These are phyloP conservation scores for Holacanthus passer DNA, from an alignment of 2,113 vertebrate species.

Conservation along the genomic window DNA sequence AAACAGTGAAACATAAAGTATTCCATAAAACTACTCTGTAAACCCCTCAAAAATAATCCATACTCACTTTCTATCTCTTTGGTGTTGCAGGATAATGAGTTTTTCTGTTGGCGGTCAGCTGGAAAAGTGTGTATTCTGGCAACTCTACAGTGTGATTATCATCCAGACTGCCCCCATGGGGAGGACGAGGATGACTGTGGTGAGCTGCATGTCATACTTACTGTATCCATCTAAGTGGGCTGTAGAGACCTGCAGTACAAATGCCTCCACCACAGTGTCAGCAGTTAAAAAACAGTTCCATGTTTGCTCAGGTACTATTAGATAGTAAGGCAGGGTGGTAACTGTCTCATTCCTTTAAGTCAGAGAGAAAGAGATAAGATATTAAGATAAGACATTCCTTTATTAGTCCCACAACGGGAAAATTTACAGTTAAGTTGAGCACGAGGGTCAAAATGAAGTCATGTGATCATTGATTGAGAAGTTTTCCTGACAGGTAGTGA, in stretches of 20 bases:
- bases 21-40: not conserved
- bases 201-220: slow-evolving; percentile 45
- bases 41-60: not conserved
- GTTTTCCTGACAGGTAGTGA: too few relatives aligned
- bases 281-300: too few relatives aligned
- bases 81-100: slow-evolving; percentile 73
- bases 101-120: slow-evolving; percentile 78
- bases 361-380: not conserved
- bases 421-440: too few relatives aligned
- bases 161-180: slow-evolving; percentile 71
- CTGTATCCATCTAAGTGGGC: not conserved
- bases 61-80: not conserved
- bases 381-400: too few relatives aligned
- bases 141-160: slow-evolving; percentile 70
- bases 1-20: not conserved
- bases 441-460: not conserved
- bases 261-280: too few relatives aligned
- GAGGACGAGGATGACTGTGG: slow-evolving; percentile 77
- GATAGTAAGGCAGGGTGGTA: not conserved
- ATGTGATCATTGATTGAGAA: too few relatives aligned
- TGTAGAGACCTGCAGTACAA: not conserved
- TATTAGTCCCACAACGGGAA: too few relatives aligned
- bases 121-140: slow-evolving; percentile 64
- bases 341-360: too few relatives aligned
- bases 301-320: not conserved